Evolutionary conservation across 2,113 vertebrate species (phyloP), one percentile per base, ranked within the genome.

Genomic region (Rhipidura dahli): DNA sequence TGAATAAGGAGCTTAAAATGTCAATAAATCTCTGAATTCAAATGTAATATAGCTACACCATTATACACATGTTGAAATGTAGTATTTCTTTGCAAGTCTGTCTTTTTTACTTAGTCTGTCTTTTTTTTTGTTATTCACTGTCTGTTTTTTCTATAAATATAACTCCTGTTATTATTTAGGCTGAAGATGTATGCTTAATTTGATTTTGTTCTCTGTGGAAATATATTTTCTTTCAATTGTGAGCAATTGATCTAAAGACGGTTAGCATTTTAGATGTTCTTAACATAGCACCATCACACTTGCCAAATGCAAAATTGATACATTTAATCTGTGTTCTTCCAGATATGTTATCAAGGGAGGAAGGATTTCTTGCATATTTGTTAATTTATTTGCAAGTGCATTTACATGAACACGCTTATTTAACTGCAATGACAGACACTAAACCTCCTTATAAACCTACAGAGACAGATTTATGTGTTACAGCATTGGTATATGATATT

Each of bases 261-360:
- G 69, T 78, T 72, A 92, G 44, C 44, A 54, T 42, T 85, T 91
- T 82, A 91, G 53, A 27, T 50, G n/a, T 75, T 87, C 30, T 83
- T 92, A 94, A 77, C 30, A 16, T 71, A 72, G 26, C 33, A 75
- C 30, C 49, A 94, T 90, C 49, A 59, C 24, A 54, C 57, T 90
- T 96, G 63, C 33, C 69, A 92, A 94, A 93, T 92, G 33, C 39
- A 94, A 96, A 95, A 83, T 21, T 64, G 76, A 93, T 92, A 71
- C 9, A 68, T 90, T 88, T 92, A 85, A 68, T 85, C 69, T 82
- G 7, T 50, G 12, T 75, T 90, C 61, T 88, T 95, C 44, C 35
- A 87, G 33, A 45, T 61, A 57, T 10, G 10, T 90, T 90, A 89
- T 75, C 84, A 90, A 79, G 40, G 53, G 49, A 94, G 44, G 45